phyloP scores from a whole-genome alignment of 2,797 vertebrate species.

The Sebastiscus tertius region DNA sequence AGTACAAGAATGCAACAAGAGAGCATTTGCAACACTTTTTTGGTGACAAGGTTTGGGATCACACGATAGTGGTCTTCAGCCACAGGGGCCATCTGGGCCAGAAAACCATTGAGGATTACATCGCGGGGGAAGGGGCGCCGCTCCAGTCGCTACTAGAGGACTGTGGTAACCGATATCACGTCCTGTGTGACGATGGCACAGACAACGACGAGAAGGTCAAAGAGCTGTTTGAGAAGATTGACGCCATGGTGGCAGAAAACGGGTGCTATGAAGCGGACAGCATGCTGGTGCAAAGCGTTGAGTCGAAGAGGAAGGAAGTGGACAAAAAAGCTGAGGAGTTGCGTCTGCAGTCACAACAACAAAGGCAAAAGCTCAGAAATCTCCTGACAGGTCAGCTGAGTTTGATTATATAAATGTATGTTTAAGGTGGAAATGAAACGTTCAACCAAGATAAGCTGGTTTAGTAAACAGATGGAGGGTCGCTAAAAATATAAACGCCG shows the following conservation, averaged over 20 bases:
- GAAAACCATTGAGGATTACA: constrained; percentile 12
- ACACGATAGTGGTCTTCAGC: constrained; percentile 19
- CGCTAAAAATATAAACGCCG: too few species aligned
- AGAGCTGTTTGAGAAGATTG: constrained; percentile 34
- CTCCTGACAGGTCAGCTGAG: constrained; percentile 9
- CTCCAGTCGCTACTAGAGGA: background rate
- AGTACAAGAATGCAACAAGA: background rate
- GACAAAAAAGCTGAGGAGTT: background rate
- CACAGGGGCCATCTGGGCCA: background rate
- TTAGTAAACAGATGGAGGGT: too few species aligned
- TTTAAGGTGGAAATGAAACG: background rate
- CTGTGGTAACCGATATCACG: constrained; percentile 15
- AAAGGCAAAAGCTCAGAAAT: background rate
- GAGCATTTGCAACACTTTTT: background rate
- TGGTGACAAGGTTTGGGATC: constrained; percentile 16
- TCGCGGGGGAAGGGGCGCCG: background rate
- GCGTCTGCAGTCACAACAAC: background rate
- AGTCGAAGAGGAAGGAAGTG: background rate
- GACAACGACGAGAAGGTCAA: background rate
- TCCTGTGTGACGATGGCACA: background rate
- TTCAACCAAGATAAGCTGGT: too few species aligned
- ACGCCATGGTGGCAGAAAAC: background rate
- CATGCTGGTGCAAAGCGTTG: background rate
- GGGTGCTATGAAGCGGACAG: background rate
- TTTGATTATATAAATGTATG: background rate